phyloP scores from a whole-genome alignment of 2,888 invertebrate genomes.

The Lasius platythorax region DNA sequence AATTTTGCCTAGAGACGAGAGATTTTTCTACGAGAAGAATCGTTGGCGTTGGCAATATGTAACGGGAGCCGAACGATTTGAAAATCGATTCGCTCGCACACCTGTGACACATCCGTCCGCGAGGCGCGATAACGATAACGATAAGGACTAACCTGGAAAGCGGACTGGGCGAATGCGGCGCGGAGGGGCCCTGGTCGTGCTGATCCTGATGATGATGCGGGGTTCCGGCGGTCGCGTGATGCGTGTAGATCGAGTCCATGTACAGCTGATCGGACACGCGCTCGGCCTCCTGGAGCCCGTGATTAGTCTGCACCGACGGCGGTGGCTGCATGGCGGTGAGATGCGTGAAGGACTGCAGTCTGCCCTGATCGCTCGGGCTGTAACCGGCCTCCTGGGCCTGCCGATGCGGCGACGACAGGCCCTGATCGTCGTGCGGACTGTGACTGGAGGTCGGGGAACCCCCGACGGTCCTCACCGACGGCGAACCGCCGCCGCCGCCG shows the following conservation, averaged over 20 bases:
- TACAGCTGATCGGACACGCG: slow-evolving; percentile 80
- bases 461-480: slow-evolving; percentile 77
- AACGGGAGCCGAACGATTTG: background rate
- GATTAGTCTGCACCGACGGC: slow-evolving; percentile 74
- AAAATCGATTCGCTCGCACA: background rate
- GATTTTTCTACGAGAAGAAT: background rate
- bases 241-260: slow-evolving; percentile 81
- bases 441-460: slow-evolving; percentile 83
- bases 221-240: slow-evolving; percentile 74
- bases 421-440: slow-evolving; percentile 82
- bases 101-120: background rate
- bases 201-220: slow-evolving; percentile 81
- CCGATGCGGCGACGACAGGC: slow-evolving; percentile 76
- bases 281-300: slow-evolving; percentile 78
- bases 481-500: slow-evolving; percentile 73
- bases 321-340: slow-evolving; percentile 84
- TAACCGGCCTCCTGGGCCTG: slow-evolving; percentile 78
- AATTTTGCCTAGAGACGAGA: background rate
- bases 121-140: background rate
- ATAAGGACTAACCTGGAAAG: slow-evolving; percentile 79
- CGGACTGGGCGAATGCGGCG: slow-evolving; percentile 79
- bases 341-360: slow-evolving; percentile 83
- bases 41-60: background rate
- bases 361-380: slow-evolving; percentile 79
- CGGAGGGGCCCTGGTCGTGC: slow-evolving; percentile 79